A percentile compares a stretch with the other conserved stretches of the same genome.
phyloP scores from a whole-genome alignment of 2,888 invertebrate species.

The Melieria picta region DNA sequence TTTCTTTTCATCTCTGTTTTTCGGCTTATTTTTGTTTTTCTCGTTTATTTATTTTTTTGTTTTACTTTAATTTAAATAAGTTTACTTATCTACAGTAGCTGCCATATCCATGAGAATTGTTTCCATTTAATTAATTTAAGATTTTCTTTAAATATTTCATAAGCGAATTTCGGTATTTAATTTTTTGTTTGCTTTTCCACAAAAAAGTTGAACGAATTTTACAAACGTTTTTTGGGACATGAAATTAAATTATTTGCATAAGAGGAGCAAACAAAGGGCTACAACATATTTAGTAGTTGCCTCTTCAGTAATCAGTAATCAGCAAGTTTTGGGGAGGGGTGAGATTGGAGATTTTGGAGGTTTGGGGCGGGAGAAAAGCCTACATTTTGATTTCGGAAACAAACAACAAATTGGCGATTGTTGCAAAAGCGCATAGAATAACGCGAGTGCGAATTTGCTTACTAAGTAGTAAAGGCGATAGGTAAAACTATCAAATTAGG shows the following conservation, averaged over 20 bases:
- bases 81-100: conserved; percentile 67
- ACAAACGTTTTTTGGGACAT: not conserved
- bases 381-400: too few species aligned
- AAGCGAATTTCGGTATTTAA: conserved; percentile 34
- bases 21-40: conserved; percentile 35
- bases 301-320: too few species aligned
- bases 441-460: too few species aligned
- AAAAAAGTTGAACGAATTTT: conserved; percentile 2
- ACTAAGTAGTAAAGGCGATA: too few species aligned
- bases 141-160: conserved; percentile 40
- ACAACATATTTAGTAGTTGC: too few species aligned
- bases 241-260: too few species aligned
- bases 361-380: too few species aligned
- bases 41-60: conserved; percentile 34
- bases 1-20: conserved; percentile 25
- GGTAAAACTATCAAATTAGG: too few species aligned
- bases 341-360: too few species aligned
- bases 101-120: conserved; percentile 67
- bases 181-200: conserved; percentile 13
- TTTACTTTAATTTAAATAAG: conserved; percentile 47
- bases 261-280: too few species aligned
- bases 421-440: too few species aligned
- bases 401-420: too few species aligned
- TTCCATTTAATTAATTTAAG: conserved; percentile 43
- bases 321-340: not conserved